Evolutionary conservation across 1,140 invertebrate genomes (phyloP).

Genomic region (Trichogramma pretiosum): DNA sequence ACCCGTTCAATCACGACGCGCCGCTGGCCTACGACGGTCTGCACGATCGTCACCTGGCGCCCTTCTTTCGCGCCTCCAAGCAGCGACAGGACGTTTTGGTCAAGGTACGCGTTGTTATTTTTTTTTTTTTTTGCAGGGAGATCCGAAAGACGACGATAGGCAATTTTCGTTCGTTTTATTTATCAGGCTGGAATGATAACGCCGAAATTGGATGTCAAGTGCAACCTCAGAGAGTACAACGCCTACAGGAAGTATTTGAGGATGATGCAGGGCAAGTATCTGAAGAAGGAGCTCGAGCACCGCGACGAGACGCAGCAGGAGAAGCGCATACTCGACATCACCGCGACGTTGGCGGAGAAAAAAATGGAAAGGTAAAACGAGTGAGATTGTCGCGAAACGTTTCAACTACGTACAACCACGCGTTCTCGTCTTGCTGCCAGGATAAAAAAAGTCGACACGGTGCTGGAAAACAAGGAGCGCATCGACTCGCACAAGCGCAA

Average conservation of each 20-base stretch:
- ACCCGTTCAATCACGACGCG: conserved; percentile 32
- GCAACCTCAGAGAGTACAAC: conserved; percentile 37
- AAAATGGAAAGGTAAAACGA: not conserved
- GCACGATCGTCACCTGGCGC: conserved; percentile 35
- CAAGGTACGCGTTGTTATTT: conserved; percentile 8
- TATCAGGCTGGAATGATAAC: conserved; percentile 31
- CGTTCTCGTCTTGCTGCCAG: no score
- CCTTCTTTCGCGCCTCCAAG: conserved; percentile 26
- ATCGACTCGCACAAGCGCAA: no score
- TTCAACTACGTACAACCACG: not conserved
- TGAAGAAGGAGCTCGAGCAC: conserved; percentile 24
- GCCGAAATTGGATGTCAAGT: conserved; percentile 31
- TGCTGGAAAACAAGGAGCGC: not conserved
- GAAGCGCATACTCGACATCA: not conserved
- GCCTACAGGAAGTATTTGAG: conserved; percentile 35
- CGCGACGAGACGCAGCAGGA: conserved; percentile 9
- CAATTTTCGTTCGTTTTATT: not conserved
- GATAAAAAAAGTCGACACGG: conserved; percentile 5
- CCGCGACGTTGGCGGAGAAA: not conserved
- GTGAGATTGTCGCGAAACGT: not conserved
- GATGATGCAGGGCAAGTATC: conserved; percentile 27
- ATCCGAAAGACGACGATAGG: not conserved
- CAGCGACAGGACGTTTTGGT: not conserved
- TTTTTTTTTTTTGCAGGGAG: no score
- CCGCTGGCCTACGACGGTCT: conserved; percentile 33